These are phyloP conservation scores for Struthidea cinerea DNA, from an alignment of 2,113 vertebrate genomes.

Conservation along the genomic window DNA sequence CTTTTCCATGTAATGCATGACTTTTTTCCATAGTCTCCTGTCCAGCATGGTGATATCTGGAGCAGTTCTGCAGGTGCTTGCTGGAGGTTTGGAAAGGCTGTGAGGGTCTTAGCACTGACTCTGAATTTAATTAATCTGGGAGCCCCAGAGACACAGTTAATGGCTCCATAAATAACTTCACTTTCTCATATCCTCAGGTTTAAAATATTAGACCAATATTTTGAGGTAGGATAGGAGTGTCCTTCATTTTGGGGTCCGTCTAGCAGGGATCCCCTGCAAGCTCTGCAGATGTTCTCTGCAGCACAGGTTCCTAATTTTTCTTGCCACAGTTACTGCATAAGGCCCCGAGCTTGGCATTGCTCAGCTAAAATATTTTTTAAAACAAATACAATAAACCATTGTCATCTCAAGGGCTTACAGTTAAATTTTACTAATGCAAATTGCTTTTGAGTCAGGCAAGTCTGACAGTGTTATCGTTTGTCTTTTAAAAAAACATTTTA, in stretches of 20 bases:
- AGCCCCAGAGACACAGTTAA: neutral
- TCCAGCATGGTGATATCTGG: neutral
- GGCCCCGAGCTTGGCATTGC: neutral
- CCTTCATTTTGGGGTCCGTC: neutral
- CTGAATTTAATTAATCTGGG: neutral
- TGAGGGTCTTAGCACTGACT: neutral
- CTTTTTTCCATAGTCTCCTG: neutral
- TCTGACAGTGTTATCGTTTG: neutral
- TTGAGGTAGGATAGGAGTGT: neutral
- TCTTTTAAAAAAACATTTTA: neutral
- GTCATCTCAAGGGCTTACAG: neutral
- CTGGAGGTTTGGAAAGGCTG: neutral
- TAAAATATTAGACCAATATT: neutral
- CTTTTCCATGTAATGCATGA: no score
- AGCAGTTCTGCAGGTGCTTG: neutral
- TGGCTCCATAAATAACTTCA: neutral
- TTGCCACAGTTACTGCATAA: neutral
- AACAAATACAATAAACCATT: neutral
- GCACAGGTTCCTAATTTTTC: neutral
- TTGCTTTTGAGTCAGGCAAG: neutral
- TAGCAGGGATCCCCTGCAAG: neutral
- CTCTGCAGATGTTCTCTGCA: neutral
- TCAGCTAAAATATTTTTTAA: neutral
- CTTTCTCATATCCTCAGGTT: neutral
- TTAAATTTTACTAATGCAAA: neutral